Evolutionary conservation across 2,888 invertebrate genomes (phyloP).

Genomic region (Amphipyra berbera): DNA sequence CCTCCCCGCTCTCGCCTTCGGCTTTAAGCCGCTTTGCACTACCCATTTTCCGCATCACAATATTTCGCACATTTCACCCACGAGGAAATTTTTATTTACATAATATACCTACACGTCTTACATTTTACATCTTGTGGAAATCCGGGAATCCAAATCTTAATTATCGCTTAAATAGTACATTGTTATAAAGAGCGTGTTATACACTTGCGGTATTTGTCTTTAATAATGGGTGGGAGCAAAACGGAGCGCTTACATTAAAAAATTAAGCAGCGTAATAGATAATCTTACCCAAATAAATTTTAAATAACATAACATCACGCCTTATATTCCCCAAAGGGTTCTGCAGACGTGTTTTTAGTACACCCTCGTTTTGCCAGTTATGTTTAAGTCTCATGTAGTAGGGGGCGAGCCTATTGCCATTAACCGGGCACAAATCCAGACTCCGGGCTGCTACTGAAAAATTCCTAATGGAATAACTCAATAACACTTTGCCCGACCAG

Average conservation of each 20-base stretch:
- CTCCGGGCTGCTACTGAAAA: too few species aligned
- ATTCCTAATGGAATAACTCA: too few species aligned
- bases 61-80: slow-evolving; percentile 53
- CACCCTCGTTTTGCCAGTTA: too few species aligned
- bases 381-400: too few species aligned
- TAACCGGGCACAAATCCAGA: too few species aligned
- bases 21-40: slow-evolving; percentile 56
- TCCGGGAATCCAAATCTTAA: slow-evolving; percentile 38
- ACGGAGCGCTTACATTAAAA: neutral
- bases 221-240: neutral
- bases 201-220: neutral
- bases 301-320: too few species aligned
- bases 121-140: slow-evolving; percentile 48
- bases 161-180: slow-evolving; percentile 20
- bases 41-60: slow-evolving; percentile 56
- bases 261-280: too few species aligned
- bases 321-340: too few species aligned
- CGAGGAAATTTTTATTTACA: slow-evolving; percentile 49
- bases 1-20: slow-evolving; percentile 8
- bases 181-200: neutral
- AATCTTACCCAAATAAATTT: neutral
- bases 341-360: too few species aligned
- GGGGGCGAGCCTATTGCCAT: too few species aligned
- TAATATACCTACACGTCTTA: slow-evolving; percentile 45
- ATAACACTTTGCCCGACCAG: too few species aligned